Evolutionary conservation across 2,888 invertebrate species (phyloP), one percentile per base, ranked within the genome.

Genomic region (Phalera bucephala): DNA sequence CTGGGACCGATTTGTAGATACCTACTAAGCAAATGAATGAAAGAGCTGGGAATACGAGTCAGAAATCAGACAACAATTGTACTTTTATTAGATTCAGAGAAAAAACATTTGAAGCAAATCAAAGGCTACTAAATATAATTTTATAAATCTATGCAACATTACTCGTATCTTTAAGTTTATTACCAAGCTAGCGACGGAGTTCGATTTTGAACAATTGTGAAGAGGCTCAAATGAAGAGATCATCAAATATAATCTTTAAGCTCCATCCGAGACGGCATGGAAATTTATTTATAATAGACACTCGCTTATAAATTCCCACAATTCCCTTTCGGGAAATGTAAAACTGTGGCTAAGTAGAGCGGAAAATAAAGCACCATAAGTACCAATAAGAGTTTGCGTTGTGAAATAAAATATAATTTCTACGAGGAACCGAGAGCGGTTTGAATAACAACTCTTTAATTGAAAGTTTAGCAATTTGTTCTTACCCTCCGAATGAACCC

Each of bases 381-480:
- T 73, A 77, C 71, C 76, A 73, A 74, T 79, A 72, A 72, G 78
- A 80, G 74, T 71, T 76, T 75, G 68, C 77, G 69, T 74, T 76
- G 74, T 64, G 71, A 78, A 82, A 87, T 87, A 87, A 85, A 85
- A 86, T 79, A 86, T 85, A 85, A 89, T 85, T 80, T 67, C 77
- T 62, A 68, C 66, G 75, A 75, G 76, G 69, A 78, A 72, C 79
- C 64, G 74, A 61, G 69, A 78, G 87, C 80, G 83, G 88, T 85
- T 85, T 83, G 83, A 87, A 83, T 87, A 89, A 86, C 88, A 88
- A 86, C 88, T 89, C 88, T 89, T 88, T 89, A 88, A 88, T 89
- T 86, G 89, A 89, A 89, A 89, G 88, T 89, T 88, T 86, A 86
- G 88, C 87, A 88, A 88, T 89, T 89, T 88, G 87, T 85, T 83